Base-by-base conservation (phyloP, 2,888 invertebrate genomes). In the Lepidonotus clava region DNA sequence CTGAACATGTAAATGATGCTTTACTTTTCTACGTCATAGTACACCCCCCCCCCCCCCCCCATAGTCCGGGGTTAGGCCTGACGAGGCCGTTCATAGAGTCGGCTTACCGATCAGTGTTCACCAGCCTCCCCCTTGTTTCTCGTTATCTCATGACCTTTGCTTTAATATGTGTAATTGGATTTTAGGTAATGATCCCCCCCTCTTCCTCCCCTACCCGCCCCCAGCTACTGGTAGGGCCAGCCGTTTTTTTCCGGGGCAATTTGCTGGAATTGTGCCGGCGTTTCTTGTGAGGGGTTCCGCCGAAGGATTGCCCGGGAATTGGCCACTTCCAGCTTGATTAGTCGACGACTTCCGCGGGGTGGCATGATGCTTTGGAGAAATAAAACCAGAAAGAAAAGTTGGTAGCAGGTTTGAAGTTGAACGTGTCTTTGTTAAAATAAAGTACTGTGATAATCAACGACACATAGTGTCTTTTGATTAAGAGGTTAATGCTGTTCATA, bases 141-240 rank as follows among this genome's bases (percentile, higher is more conserved):
- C 71, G 71, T 71, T 71, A 71, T 71, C 71, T 24, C 34, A 5
- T 71, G 71, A 71, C 71, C 71, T 71, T 71, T 71, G 71, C 71
- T 71, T 34, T 34, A 71, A 71, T 71, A 71, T 71, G 71, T 71
- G 71, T 71, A 71, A 71, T 71, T 71, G 71, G 71, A 71, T 71
- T 71, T 71, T 18, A 71, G 71, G 34, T 71, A 71, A 71, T 71
- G 71, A 71, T 71, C 21, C 71, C 71, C 36, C 21, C 21, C 21
- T 71, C 38, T 71, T 36, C 71, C 38, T 18, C 71, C n/a, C n/a
- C 38, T 38, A 18, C 71, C 71, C 5, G 21, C 38, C 5, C 71
- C 32, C 46, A 11, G 8, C 46, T 46, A 8, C 46, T 46, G 46
- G 46, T 11, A 46, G 61, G 24, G 28, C 28, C 28, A 4, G 24